Evolutionary conservation across 2,888 invertebrate genomes (phyloP), one percentile per base, ranked within the genome.

Genomic region (Leucania comma): DNA sequence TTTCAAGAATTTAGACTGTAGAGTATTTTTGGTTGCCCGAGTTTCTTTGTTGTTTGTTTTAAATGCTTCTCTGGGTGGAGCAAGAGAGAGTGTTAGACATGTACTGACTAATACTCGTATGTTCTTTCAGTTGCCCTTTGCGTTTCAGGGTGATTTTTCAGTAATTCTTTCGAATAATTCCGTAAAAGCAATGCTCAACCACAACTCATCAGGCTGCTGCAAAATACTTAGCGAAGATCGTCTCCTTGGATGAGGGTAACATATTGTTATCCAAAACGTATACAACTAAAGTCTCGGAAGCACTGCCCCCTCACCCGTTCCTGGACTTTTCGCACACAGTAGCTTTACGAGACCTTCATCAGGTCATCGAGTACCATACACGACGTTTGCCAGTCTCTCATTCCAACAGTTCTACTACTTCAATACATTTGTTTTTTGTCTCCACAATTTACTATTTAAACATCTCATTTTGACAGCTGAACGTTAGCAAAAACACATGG

Each of bases 11-110:
- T 10, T 56, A 57, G 5, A 56, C 2, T 6, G 56, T n/a, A 22
- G 29, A 9, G 12, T 2, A 12, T 29, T 20, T 58, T 4, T 51
- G 12, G 29, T n/a, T 48, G 2, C 0, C 3, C 2, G 24, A 3
- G 1, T 54, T 59, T 75, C 8, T 68, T 46, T 17, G 20, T 50
- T 35, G 56, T 57, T 72, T 67, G 74, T 38, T 14, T n/a, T n/a
- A n/a, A n/a, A n/a, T n/a, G n/a, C n/a, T n/a, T n/a, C 14, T 38
- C 14, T 14, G 1, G 14, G 14, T 0, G 38, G 38, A 38, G 38
- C 12, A 3, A 10, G 12, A 35, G 35, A 12, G 35, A 35, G 12
- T 35, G 35, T 10, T 12, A 10, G 10, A 35, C 10, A 35, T 35
- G 10, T 35, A 12, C 10, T 35, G 12, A 35, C 10, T 35, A 3